Evolutionary conservation across 2,888 invertebrate genomes (phyloP).

Genomic region (Phyllotreta cruciferae): DNA sequence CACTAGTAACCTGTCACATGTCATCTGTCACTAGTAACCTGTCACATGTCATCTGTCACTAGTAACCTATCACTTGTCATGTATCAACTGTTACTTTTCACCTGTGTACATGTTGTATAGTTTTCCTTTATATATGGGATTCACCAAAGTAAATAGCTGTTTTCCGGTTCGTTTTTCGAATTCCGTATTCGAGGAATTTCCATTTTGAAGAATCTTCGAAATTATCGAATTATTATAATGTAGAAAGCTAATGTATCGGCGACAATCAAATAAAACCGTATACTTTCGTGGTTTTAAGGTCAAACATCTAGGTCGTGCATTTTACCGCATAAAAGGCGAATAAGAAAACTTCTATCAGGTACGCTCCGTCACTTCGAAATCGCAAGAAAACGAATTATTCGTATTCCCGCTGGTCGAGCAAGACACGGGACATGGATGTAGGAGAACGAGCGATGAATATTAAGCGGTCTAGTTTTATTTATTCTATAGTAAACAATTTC

Average conservation of each 20-base stretch:
- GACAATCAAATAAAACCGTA: not conserved
- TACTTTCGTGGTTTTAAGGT: conserved; percentile 14
- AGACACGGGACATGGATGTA: not conserved
- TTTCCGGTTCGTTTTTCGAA: too few species aligned
- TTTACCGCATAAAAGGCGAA: conserved; percentile 9
- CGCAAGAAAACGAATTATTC: not conserved
- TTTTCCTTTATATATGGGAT: not conserved
- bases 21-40: too few species aligned
- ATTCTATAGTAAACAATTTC: too few species aligned
- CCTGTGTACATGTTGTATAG: not conserved
- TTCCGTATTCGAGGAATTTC: too few species aligned
- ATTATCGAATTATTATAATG: conserved; percentile 1
- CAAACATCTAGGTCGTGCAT: conserved; percentile 12
- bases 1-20: too few species aligned
- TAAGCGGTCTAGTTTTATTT: not conserved
- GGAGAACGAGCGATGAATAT: not conserved
- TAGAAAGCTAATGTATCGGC: conserved; percentile 9
- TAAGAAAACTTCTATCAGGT: conserved; percentile 13
- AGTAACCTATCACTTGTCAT: too few species aligned
- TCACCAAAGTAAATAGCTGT: too few species aligned
- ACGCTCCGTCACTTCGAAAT: not conserved
- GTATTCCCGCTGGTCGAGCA: not conserved
- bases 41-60: too few species aligned
- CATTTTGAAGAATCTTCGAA: not conserved
- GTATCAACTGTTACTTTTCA: too few species aligned